Evolutionary conservation across 92 coral and sea anemone genomes (phyloP), one percentile per base, ranked within the genome.

Genomic region (Epizoanthus fatuus): DNA sequence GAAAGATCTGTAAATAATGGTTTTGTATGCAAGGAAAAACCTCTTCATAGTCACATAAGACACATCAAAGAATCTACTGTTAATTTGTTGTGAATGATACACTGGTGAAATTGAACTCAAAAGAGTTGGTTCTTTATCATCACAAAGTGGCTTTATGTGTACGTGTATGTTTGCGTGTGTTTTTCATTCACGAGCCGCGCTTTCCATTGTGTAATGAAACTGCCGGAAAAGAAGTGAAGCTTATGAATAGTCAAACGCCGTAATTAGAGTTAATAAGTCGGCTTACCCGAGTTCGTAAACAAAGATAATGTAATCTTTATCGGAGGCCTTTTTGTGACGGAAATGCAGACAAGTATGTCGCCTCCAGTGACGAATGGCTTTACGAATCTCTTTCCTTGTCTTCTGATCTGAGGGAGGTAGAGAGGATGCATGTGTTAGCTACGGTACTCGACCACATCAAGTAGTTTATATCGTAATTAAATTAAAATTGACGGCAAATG

Each of bases 261-360:
- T 74, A 53, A 73, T 58, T 57, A 73, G 75, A 68, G 60, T 86
- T 45, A 63, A 57, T 47, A 58, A 32, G 73, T 62, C 64, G 70
- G 92, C 99, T 91, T 84, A 97, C 99, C 99, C 99, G 60, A 75
- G 91, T 75, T 95, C 98, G 90, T 94, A 79, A 77, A 93, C 98
- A 84, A 97, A 97, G 74, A 90, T 95, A 69, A 97, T 90, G 84
- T 91, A 97, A 90, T 97, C 98, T 78, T 70, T 87, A 79, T 97
- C 99, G 44, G 84, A 80, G 56, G 93, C 83, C 80, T 85, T 87
- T 62, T 93, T 97, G 75, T 97, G 95, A 37, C 96, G 98, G 79
- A 97, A 95, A 72, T 86, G 89, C n/a, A 97, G 87, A 86, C 99
- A 97, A 55, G 99, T 97, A 67, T 90, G 93, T 49, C 92, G 79